These are phyloP conservation scores for Tethya wilhelma DNA, from an alignment of 37 sponge, comb jelly and placozoan genomes.

Conservation along the genomic window DNA sequence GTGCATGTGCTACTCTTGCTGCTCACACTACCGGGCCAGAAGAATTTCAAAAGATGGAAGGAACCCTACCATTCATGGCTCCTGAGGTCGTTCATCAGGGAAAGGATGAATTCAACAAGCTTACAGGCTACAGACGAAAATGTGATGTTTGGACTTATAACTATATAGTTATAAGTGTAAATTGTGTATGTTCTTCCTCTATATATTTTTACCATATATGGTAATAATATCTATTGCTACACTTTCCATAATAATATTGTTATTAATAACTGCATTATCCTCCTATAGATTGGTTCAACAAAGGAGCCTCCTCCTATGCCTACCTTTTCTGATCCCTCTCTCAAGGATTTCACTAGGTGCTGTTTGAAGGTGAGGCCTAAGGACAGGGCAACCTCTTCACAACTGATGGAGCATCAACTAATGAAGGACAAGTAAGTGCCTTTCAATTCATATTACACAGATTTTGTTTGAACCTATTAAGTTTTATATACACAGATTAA, in stretches of 20 bases:
- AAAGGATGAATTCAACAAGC: background rate
- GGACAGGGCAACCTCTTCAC: conserved; percentile 68
- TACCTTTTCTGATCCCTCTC: conserved; percentile 48
- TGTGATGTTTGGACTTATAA: conserved; percentile 93
- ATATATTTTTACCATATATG: no score
- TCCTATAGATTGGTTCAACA: conserved; percentile 73
- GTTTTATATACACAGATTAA: no score
- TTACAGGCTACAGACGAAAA: conserved; percentile 68
- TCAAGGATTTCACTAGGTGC: conserved; percentile 72
- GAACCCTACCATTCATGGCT: conserved; percentile 93
- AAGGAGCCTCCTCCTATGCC: conserved; percentile 74
- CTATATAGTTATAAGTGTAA: conserved; percentile 77
- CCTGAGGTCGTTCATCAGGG: conserved; percentile 70
- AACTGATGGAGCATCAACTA: conserved; percentile 83
- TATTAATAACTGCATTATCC: background rate
- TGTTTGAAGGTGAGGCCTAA: conserved; percentile 75
- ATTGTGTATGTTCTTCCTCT: background rate
- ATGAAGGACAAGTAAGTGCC: no score
- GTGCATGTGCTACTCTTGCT: conserved; percentile 75
- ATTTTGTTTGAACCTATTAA: no score
- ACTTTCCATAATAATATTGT: background rate
- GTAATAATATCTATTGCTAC: background rate
- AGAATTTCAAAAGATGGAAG: conserved; percentile 80
- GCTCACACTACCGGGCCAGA: conserved; percentile 71
- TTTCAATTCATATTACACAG: no score